These are phyloP conservation scores for Dendrolimus houi DNA, from an alignment of 2,888 invertebrate species.

Conservation along the genomic window DNA sequence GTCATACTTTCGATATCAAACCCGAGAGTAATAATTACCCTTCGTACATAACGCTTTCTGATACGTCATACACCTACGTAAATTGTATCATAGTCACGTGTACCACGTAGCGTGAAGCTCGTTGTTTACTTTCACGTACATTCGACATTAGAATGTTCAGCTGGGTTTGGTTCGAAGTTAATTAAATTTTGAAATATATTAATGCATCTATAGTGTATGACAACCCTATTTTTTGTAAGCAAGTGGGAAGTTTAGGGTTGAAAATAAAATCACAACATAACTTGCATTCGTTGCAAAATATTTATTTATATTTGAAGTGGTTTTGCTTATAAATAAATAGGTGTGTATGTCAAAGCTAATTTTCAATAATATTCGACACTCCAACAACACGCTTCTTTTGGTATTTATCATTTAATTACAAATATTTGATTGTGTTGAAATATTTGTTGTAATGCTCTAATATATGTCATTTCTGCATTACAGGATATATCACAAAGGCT, in stretches of 20 bases:
- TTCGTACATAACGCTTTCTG: not conserved
- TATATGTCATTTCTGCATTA: conserved; percentile 25
- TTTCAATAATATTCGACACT: conserved; percentile 4
- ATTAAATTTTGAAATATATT: no score
- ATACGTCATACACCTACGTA: not conserved
- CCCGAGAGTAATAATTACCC: not conserved
- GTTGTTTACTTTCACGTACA: no score
- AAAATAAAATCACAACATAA: no score
- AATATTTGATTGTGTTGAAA: not conserved
- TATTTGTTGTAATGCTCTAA: conserved; percentile 1
- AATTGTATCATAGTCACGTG: not conserved
- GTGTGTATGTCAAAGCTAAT: conserved; percentile 37
- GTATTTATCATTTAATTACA: not conserved
- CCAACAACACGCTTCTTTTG: not conserved
- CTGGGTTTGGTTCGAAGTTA: no score
- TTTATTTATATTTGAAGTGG: no score
- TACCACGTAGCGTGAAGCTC: not conserved
- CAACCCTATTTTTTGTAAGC: no score
- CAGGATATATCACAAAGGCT: conserved; percentile 45
- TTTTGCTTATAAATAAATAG: no score
- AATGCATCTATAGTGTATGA: no score
- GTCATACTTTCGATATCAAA: not conserved
- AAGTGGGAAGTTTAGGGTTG: no score
- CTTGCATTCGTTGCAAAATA: no score
- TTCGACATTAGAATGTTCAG: no score